Base-by-base conservation (phyloP, 1,140 invertebrate species). In the Drosophila parabipectinata region DNA sequence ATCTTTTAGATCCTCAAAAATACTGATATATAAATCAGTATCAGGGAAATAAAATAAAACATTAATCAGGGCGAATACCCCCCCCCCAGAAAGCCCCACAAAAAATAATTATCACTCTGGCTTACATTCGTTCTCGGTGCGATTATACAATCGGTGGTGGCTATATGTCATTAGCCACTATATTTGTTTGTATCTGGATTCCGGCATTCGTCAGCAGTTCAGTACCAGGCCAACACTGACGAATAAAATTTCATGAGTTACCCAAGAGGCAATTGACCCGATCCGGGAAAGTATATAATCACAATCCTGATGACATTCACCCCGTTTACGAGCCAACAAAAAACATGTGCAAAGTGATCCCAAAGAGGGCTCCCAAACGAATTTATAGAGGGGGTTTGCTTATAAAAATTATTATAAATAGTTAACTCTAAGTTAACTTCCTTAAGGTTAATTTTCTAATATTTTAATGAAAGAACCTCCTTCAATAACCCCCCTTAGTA, bases 221-320 rank as follows among this genome's bases (percentile, higher is more conserved):
- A 15, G 26, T 28, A 1, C 26, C 26, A 10, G 9, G 30, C 48
- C 54, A 66, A 48, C 61, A 63, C 67, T 77, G 62, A 28, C 63
- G 81, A 79, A 76, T 72, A 52, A 64, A 81, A 85, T 76, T 79
- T 72, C 62, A 66, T 54, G 24, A 76, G 60, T 54, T 72, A 60
- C 56, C 81, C 53, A 69, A 87, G 71, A 88, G 84, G 84, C 84
- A 80, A 77, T 78, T 88, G 84, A 88, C 84, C 83, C 78, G 32
- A 28, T 28, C 76, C 72, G 74, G 61, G 54, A 71, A 78, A 76
- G 77, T 64, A 90, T 75, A 82, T 64, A 69, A 69, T 69, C 66
- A 50, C 67, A 90, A 81, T 90, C 85, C 85, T 81, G 85, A 90
- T 90, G 85, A 90, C 85, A 90, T 90, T 90, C 85, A 90, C 85